Evolutionary conservation across 2,797 vertebrate genomes (phyloP), one percentile per base, ranked within the genome.

Genomic region (Parauchenoglanis punctatus): DNA sequence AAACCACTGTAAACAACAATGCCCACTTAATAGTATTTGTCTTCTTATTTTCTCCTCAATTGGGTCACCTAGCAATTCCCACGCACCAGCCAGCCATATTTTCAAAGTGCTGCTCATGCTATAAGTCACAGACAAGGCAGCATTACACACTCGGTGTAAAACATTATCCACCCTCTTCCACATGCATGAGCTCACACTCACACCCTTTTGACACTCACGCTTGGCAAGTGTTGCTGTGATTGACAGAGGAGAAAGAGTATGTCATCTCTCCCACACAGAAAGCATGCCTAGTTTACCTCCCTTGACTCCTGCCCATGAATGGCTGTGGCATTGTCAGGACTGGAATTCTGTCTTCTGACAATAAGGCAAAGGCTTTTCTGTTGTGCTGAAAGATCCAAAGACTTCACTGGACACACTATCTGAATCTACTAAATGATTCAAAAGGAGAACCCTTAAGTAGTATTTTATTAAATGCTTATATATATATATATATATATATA

Each of bases 221-320:
- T 4, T 80, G 54, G 31, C 54, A 11, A 4, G 54, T 20, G 28
- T 58, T 11, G 3, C 28, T 13, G 11, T 80, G 20, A 80, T 40
- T 80, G 54, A 80, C 54, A 80, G 77, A 59, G 8, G 31, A 23
- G 17, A 58, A 59, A 80, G 31, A 80, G 54, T 23, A 80, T 58
- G 10, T 1, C 77, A 58, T 35, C 54, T 40, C 77, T 40, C 18
- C 77, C 31, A 23, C 1, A 54, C 18, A 40, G 28, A 58, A 23
- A 80, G 54, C 54, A 59, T 25, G 31, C 28, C 18, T 49, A 80
- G 23, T 80, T 80, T 40, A 58, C 3, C 10, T 80, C 10, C 18
- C 18, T 58, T 58, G 77, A 31, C 54, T 80, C 18, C 3, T 59
- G 17, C 54, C 17, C 54, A 23, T 40, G 77, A 20, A 80, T 40